Percentiles rank a stretch among this genome's conserved stretches.
Evolutionary conservation across 2,888 invertebrate genomes (phyloP).

Genomic region (Linyphia triangularis): DNA sequence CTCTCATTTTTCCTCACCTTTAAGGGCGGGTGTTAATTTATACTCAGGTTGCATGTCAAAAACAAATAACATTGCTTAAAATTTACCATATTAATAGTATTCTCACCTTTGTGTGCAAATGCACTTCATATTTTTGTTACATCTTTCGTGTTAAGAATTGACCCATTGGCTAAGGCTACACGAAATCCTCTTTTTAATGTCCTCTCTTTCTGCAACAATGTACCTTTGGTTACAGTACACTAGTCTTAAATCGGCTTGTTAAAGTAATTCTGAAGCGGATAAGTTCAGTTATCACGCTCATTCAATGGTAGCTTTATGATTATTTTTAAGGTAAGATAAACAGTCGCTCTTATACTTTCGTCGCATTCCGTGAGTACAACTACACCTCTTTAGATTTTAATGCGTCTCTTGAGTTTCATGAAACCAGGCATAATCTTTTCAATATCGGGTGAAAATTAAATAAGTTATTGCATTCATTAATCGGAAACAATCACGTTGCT

Average conservation of each 20-base stretch:
- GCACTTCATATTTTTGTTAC: background rate
- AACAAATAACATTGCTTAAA: background rate
- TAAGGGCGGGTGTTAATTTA: background rate
- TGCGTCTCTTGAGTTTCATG: too few relatives aligned
- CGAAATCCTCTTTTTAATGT: too few relatives aligned
- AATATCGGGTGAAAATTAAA: too few relatives aligned
- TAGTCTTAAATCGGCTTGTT: background rate
- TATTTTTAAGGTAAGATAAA: too few relatives aligned
- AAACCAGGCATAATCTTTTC: too few relatives aligned
- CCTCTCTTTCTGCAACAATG: background rate
- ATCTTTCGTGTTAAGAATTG: background rate
- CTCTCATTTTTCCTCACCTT: background rate
- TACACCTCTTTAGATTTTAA: too few relatives aligned
- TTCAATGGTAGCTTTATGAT: background rate
- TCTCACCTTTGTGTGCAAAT: background rate
- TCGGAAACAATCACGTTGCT: too few relatives aligned
- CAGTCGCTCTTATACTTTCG: too few relatives aligned
- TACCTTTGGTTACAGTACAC: background rate
- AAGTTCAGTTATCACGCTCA: background rate
- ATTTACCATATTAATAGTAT: background rate
- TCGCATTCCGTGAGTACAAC: too few relatives aligned
- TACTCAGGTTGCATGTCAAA: background rate
- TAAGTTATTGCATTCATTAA: too few relatives aligned
- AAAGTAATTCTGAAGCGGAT: background rate
- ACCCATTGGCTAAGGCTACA: background rate